Evolutionary conservation across 1,140 invertebrate genomes (phyloP).

Genomic region (Araneus ventricosus): DNA sequence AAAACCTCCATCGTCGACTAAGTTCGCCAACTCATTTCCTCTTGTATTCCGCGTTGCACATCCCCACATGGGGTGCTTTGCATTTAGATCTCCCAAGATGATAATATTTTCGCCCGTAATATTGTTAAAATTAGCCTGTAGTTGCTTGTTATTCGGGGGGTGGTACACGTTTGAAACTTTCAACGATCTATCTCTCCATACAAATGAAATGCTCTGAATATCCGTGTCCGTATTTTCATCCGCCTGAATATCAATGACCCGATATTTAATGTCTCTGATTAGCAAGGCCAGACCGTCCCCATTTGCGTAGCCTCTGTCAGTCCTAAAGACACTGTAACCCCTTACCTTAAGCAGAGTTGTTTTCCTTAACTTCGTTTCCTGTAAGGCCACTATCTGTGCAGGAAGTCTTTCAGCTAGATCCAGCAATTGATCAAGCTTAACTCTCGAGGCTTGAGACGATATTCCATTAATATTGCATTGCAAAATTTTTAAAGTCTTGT

Average conservation of each 20-base stretch:
- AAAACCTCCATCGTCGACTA: conserved; percentile 52
- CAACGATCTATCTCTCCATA: conserved; percentile 27
- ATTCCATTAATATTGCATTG: too few species aligned
- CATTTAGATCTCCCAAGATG: conserved; percentile 41
- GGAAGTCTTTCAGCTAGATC: conserved; percentile 23
- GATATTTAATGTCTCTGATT: too few species aligned
- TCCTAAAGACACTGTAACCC: too few species aligned
- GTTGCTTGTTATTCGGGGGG: too few species aligned
- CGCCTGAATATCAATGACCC: too few species aligned
- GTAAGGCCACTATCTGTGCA: too few species aligned
- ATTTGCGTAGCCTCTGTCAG: conserved; percentile 33
- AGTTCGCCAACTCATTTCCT: conserved; percentile 47
- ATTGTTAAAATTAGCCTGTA: too few species aligned
- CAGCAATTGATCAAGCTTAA: too few species aligned
- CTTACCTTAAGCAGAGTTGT: conserved; percentile 33
- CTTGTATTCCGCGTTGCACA: conserved; percentile 44
- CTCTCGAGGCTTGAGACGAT: too few species aligned
- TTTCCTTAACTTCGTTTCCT: too few species aligned
- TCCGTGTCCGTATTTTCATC: conserved; percentile 43
- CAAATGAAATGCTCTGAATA: conserved; percentile 42
- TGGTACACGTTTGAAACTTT: conserved; percentile 41
- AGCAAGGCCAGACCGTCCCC: conserved; percentile 11
- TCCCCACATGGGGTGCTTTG: too few species aligned
- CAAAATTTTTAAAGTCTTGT: too few species aligned
- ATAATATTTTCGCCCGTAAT: conserved; percentile 50